A percentile compares a stretch with the other conserved stretches of the same genome.
These are phyloP conservation scores for Ectemnius continuus DNA, from an alignment of 2,888 invertebrate genomes.

Conservation along the genomic window DNA sequence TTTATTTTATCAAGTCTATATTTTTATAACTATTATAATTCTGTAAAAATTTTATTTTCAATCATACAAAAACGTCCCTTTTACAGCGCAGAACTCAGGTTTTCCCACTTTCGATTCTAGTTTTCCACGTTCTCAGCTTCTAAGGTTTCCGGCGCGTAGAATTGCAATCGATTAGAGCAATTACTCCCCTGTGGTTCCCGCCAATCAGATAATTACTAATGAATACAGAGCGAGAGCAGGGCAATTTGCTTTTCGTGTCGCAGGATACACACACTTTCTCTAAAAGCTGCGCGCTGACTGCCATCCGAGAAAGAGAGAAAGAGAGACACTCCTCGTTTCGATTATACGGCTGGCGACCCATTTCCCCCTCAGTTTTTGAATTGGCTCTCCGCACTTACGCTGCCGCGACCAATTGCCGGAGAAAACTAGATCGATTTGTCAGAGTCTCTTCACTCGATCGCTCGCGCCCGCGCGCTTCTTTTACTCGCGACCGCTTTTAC, in stretches of 20 bases:
- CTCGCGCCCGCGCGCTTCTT: background rate
- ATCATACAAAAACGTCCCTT: too few species aligned
- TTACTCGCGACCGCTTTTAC: slow-evolving; percentile 30
- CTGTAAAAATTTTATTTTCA: too few species aligned
- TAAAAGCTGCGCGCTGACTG: slow-evolving; percentile 41
- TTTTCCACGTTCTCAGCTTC: too few species aligned
- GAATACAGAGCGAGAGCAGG: slow-evolving; percentile 46
- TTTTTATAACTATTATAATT: too few species aligned
- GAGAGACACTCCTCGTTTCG: slow-evolving; percentile 16
- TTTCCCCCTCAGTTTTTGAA: slow-evolving; percentile 41
- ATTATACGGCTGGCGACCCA: slow-evolving; percentile 47
- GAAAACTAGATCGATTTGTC: slow-evolving; percentile 23
- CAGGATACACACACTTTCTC: slow-evolving; percentile 50
- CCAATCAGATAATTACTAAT: slow-evolving; percentile 35
- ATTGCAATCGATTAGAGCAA: background rate
- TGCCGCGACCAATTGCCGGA: slow-evolving; percentile 9
- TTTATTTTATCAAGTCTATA: too few species aligned
- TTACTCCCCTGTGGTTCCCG: background rate
- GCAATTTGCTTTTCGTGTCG: slow-evolving; percentile 60
- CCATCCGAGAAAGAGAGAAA: too few species aligned
- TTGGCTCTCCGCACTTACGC: slow-evolving; percentile 10
- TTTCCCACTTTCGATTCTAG: too few species aligned
- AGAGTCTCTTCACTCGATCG: slow-evolving; percentile 6
- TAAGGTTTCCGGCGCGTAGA: too few species aligned
- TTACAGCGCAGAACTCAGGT: too few species aligned